Percentiles rank a stretch among this genome's conserved stretches.
Conservation (phyloP, 2,888 invertebrate genomes). For the Oscheius sp. region DNA sequence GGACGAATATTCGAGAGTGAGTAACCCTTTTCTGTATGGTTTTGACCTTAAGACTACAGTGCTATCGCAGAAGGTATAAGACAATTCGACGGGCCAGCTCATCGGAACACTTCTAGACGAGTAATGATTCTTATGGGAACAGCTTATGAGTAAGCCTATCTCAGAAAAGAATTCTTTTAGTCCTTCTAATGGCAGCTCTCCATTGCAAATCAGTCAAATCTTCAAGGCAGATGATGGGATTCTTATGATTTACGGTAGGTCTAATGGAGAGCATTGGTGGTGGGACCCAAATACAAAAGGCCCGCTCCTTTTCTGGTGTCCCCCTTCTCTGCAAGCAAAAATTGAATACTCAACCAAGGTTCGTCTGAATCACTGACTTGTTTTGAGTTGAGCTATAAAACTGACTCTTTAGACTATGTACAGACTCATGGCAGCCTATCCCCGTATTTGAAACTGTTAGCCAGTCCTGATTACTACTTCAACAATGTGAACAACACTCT, state of each 20-base stretch:
- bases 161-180: neutral
- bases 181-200: neutral
- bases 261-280: no score
- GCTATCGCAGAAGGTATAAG: neutral
- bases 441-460: neutral
- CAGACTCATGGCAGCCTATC: neutral
- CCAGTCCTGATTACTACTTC: slow-evolving; percentile 1
- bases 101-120: neutral
- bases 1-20: neutral
- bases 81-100: neutral
- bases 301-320: no score
- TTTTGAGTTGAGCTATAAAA: no score
- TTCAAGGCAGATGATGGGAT: slow-evolving; percentile 7
- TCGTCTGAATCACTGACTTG: no score
- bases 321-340: no score
- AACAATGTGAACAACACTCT: slow-evolving; percentile 2
- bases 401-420: neutral
- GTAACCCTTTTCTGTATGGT: neutral
- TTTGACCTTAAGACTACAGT: neutral
- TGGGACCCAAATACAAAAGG: no score
- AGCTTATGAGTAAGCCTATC: neutral
- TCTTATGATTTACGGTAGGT: slow-evolving; percentile 16
- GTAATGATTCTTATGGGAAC: slow-evolving; percentile 12
- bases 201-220: neutral
- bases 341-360: no score